A percentile compares a stretch with the other conserved stretches of the same genome.
These are phyloP conservation scores for Horisme vitalbata DNA, from an alignment of 2,888 invertebrate genomes.

Conservation along the genomic window DNA sequence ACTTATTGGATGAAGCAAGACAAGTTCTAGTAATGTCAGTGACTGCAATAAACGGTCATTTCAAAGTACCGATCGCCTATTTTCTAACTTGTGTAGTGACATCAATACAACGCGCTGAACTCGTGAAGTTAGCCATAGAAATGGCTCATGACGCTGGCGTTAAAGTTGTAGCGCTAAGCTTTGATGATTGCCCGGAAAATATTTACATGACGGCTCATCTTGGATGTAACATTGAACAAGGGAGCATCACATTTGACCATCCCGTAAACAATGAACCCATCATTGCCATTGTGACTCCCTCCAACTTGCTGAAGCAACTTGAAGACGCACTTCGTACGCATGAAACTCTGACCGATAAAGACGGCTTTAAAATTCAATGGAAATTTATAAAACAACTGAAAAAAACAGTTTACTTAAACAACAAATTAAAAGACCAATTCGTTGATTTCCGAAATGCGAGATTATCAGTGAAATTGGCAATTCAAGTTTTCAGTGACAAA, in stretches of 20 bases:
- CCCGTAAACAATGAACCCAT: constrained; percentile 9
- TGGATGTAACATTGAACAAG: constrained; percentile 4
- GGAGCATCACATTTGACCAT: constrained; percentile 6
- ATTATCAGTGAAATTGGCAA: background rate
- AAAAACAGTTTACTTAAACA: background rate
- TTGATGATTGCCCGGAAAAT: background rate
- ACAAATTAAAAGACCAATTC: background rate
- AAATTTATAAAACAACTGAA: constrained; percentile 5
- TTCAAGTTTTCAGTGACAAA: constrained; percentile 3
- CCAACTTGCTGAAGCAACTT: background rate
- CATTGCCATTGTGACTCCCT: constrained; percentile 3
- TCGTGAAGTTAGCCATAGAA: constrained; percentile 15
- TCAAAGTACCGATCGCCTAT: constrained; percentile 19
- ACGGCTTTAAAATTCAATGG: constrained; percentile 8
- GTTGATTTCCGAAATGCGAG: constrained; percentile 7
- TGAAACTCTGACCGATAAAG: constrained; percentile 3
- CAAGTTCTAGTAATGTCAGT: constrained; percentile 6
- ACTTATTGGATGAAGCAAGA: constrained; percentile 7
- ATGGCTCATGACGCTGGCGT: constrained; percentile 18
- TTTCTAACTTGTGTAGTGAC: constrained; percentile 9
- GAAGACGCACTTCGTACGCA: background rate
- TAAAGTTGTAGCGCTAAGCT: constrained; percentile 10
- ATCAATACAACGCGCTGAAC: constrained; percentile 8
- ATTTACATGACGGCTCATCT: constrained; percentile 1
- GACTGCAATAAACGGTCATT: constrained; percentile 13